phyloP scores from a whole-genome alignment of 2,888 invertebrate species.

The Drosophila neonasuta region DNA sequence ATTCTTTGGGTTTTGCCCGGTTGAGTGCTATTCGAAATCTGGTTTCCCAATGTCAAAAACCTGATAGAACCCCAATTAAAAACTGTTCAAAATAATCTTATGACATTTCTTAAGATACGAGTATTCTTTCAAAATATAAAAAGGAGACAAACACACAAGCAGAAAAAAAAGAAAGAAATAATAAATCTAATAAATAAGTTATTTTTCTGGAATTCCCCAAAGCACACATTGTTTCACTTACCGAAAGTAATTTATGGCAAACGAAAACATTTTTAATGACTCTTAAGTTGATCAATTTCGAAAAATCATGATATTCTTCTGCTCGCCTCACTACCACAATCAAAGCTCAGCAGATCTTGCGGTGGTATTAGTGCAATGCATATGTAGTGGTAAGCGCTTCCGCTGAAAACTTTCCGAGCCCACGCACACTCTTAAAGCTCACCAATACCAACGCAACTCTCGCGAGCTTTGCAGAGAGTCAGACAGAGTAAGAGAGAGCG shows the following conservation, averaged over 20 bases:
- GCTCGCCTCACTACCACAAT: constrained; percentile 45
- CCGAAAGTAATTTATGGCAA: constrained; percentile 33
- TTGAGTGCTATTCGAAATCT: constrained; percentile 34
- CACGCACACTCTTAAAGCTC: constrained; percentile 39
- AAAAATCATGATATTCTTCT: constrained; percentile 32
- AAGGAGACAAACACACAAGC: not conserved
- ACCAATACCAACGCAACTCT: constrained; percentile 41
- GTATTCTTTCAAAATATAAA: constrained; percentile 15
- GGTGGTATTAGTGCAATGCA: constrained; percentile 44
- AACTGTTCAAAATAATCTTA: constrained; percentile 31
- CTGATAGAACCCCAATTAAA: constrained; percentile 17
- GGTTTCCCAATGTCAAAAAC: constrained; percentile 41
- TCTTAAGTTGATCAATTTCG: constrained; percentile 42
- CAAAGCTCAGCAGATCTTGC: not conserved
- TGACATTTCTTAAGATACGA: constrained; percentile 45
- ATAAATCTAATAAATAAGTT: constrained; percentile 30
- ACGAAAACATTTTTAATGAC: constrained; percentile 27
- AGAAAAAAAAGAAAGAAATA: constrained; percentile 1
- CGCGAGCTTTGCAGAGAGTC: constrained; percentile 36
- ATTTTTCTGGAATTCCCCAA: constrained; percentile 56
- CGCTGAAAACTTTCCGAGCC: constrained; percentile 58
- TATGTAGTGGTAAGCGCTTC: constrained; percentile 62
- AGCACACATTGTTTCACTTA: constrained; percentile 39
- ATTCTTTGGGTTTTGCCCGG: constrained; percentile 41
- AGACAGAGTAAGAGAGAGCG: constrained; percentile 9